Conservation (phyloP, 2,888 invertebrate species). For the Heteromyza rotundicornis region DNA sequence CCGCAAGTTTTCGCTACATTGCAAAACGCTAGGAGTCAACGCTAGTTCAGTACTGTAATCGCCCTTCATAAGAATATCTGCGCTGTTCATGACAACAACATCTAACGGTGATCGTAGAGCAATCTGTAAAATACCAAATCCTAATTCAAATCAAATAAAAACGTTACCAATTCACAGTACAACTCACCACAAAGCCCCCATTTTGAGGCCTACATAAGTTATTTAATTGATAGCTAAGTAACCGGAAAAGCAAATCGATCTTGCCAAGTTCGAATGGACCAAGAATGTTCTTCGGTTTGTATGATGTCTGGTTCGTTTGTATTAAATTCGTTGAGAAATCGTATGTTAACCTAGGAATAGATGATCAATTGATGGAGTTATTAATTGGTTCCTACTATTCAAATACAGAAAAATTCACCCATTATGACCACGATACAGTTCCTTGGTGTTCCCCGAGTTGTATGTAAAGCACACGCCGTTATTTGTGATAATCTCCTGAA, state of each 20-base stretch:
- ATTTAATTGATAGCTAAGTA: not conserved
- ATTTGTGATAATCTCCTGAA: slow-evolving; percentile 5
- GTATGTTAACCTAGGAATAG: not conserved
- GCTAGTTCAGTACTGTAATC: not conserved
- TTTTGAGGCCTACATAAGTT: not conserved
- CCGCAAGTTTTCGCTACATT: not conserved
- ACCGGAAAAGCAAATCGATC: not conserved
- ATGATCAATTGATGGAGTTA: not conserved
- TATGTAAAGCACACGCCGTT: not conserved
- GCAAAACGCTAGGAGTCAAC: not conserved
- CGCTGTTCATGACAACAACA: slow-evolving; percentile 3
- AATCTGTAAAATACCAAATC: not conserved
- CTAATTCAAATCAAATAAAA: not conserved
- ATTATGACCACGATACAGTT: not conserved
- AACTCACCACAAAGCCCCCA: not conserved
- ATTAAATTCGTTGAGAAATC: not conserved
- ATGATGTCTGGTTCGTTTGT: not conserved
- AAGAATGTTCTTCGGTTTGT: not conserved
- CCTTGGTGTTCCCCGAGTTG: not conserved
- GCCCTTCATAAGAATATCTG: not conserved
- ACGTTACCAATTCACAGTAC: not conserved
- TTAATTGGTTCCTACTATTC: not conserved
- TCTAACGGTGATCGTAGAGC: slow-evolving; percentile 6
- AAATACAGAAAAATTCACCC: not conserved
- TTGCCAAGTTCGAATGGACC: not conserved